Evolutionary conservation across 2,797 vertebrate genomes (phyloP), one percentile per base, ranked within the genome.

Genomic region (Neosilurus hyrtlii): DNA sequence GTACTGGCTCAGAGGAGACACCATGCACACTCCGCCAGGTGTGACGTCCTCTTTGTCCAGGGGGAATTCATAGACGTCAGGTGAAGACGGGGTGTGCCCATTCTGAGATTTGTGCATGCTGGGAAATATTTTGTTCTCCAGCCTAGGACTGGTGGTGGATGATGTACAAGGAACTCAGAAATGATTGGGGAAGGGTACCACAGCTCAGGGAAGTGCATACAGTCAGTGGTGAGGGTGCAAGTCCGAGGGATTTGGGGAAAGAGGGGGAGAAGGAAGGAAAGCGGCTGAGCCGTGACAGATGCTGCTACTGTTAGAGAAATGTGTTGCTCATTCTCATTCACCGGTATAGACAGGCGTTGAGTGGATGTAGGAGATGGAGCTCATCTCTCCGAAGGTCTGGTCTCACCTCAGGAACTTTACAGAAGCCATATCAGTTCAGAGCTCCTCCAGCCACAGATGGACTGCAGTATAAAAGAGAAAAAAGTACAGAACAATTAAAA

Each of bases 1-100:
- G 79, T 92, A 95, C 89, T 93, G 93, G 87, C 87, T 91, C 9
- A 93, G 89, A 59, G 94, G 92, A 43, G 93, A 94, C 7, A 88
- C 91, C 59, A 86, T 90, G 81, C 81, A 91, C 10, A 79, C n/a
- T 61, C 72, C 81, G 79, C 86, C 90, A 54, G 80, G 90, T 49
- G 86, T 77, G 24, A 90, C 80, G 5, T 94, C 89, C 62, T 93
- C 91, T 57, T 79, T 6, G 0, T 90, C 92, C 82, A 86, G 20
- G 51, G 93, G 89, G 81, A 92, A 90, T 1, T 92, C 89, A 77
- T 86, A 90, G 54, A 91, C 62, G 73, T 94, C 90, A 37, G 90
- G 85, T 43, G 87, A 76, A 3, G 86, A 89, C 0, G 84, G 85
- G 49, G 84, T 88, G 12, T 83, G 84, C 22, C 86, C 84, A 62